These are phyloP conservation scores for Atta colombica DNA, from an alignment of 1,140 invertebrate genomes.

Conservation along the genomic window DNA sequence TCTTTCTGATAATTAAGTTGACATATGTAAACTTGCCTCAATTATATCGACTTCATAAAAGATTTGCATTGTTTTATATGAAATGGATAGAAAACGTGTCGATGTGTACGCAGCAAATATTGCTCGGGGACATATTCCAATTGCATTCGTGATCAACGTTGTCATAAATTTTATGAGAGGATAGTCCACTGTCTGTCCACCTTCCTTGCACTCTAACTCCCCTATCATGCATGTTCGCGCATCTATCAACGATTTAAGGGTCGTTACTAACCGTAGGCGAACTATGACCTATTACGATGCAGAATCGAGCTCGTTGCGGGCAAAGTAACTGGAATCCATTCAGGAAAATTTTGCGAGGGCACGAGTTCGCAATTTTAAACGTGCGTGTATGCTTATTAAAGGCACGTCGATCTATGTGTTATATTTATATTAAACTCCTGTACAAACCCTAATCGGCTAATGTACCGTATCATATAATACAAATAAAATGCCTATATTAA, in stretches of 20 bases:
- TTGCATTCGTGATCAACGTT: constrained; percentile 26
- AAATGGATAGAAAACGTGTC: constrained; percentile 20
- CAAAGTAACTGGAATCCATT: constrained; percentile 29
- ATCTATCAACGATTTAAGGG: constrained; percentile 66
- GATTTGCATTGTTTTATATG: not conserved
- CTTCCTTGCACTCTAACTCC: not conserved
- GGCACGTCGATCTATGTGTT: not conserved
- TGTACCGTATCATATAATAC: no score
- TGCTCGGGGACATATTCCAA: not conserved
- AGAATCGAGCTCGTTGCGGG: not conserved
- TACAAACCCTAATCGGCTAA: not conserved
- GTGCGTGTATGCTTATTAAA: constrained; percentile 18
- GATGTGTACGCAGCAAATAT: not conserved
- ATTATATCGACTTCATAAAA: not conserved
- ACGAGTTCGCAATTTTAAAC: constrained; percentile 50
- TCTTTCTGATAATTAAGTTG: no score
- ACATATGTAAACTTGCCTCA: not conserved
- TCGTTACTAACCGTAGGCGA: constrained; percentile 9
- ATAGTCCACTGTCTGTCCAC: constrained; percentile 10
- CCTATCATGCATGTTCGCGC: constrained; percentile 46
- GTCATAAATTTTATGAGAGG: constrained; percentile 48
- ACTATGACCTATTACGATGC: constrained; percentile 33
- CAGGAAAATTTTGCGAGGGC: constrained; percentile 10
- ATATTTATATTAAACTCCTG: constrained; percentile 22
- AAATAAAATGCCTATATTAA: no score